Evolutionary conservation across 2,113 vertebrate species (phyloP).

Genomic region (Chauna torquata): DNA sequence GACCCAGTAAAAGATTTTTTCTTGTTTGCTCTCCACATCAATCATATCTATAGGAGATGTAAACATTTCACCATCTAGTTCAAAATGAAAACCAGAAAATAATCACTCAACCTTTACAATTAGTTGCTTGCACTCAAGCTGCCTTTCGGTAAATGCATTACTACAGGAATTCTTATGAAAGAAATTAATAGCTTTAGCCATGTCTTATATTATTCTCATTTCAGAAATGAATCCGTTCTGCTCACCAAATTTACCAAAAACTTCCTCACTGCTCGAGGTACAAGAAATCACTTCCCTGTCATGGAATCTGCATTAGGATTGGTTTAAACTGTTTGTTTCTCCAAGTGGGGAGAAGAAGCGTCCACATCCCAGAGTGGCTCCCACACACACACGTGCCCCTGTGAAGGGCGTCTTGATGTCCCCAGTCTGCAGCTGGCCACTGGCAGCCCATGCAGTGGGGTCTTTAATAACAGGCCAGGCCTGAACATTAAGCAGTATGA

Average conservation of each 20-base stretch:
- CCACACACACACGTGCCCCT: accelerated
- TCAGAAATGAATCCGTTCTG: not conserved
- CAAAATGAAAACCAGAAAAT: constrained; percentile 62
- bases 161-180: not conserved
- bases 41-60: constrained; percentile 43
- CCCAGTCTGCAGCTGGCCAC: not conserved
- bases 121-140: constrained; percentile 41
- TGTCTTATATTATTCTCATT: not conserved
- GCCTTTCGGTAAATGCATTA: not conserved
- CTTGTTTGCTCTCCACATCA: constrained; percentile 47
- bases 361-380: not conserved
- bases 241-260: not conserved
- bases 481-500: not conserved
- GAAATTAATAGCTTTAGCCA: not conserved
- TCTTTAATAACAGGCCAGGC: too few relatives aligned
- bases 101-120: constrained; percentile 22
- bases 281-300: not conserved
- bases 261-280: not conserved
- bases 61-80: constrained; percentile 50
- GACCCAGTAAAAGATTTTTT: constrained; percentile 39
- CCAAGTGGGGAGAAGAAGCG: not conserved
- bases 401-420: accelerated
- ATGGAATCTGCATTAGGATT: not conserved
- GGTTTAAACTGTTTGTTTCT: not conserved
- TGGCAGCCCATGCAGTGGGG: not conserved